These are phyloP conservation scores for Chlorospingus flavigularis DNA, from an alignment of 2,797 vertebrate species.

Conservation along the genomic window DNA sequence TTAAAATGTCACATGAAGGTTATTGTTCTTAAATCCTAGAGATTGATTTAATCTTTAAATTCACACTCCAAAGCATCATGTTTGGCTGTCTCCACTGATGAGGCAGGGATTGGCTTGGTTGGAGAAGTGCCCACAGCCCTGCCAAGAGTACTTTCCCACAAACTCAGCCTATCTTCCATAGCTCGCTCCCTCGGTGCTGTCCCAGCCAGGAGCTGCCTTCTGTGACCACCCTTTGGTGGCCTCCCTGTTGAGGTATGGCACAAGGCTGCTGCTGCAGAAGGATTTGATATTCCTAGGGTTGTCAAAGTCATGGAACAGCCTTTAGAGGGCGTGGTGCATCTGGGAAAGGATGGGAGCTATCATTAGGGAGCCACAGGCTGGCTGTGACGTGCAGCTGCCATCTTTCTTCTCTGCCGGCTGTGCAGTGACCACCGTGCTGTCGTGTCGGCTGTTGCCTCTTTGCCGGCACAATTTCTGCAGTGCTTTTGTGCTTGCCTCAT, in stretches of 20 bases:
- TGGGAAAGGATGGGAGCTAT: not conserved
- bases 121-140: not conserved
- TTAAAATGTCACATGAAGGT: not conserved
- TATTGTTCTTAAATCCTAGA: not conserved
- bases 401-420: not conserved
- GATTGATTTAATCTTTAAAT: not conserved
- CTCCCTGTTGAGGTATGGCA: not conserved
- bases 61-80: not conserved
- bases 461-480: not conserved
- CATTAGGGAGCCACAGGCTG: not conserved
- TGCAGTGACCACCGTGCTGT: not conserved
- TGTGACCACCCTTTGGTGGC: not conserved
- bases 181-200: not conserved
- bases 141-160: not conserved
- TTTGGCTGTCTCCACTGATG: not conserved
- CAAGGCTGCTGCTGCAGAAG: not conserved
- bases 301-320: not conserved
- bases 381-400: rapidly evolving
- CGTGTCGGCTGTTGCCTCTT: not conserved
- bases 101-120: not conserved
- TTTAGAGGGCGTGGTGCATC: slow-evolving; percentile 42
- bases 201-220: not conserved
- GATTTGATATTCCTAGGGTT: not conserved
- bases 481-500: not conserved
- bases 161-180: not conserved